phyloP scores from a whole-genome alignment of 1,140 invertebrate species.

The Leucophenga varia region DNA sequence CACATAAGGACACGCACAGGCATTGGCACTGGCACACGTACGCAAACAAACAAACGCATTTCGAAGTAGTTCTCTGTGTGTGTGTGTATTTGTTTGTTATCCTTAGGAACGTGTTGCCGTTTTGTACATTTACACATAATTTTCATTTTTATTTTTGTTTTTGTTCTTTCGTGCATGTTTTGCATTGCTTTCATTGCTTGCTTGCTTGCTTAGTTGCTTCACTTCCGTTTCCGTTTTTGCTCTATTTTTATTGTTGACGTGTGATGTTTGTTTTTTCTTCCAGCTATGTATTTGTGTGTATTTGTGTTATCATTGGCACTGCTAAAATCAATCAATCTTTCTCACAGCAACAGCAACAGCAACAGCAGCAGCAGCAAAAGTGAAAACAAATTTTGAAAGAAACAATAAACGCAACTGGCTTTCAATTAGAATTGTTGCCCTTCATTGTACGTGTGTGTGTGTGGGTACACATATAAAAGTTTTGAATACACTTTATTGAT shows the following conservation, averaged over 20 bases:
- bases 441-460: too few species aligned
- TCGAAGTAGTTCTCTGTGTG: conserved; percentile 14
- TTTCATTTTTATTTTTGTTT: too few species aligned
- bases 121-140: conserved; percentile 4
- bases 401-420: too few species aligned
- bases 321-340: conserved; percentile 51
- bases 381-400: too few species aligned
- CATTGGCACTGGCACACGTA: too few species aligned
- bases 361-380: conserved; percentile 17
- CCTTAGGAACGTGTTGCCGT: too few species aligned
- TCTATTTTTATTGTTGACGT: too few species aligned
- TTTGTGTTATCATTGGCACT: conserved; percentile 46
- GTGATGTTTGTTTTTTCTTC: conserved; percentile 34
- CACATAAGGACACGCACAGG: conserved; percentile 16
- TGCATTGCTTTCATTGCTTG: too few species aligned
- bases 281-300: conserved; percentile 43
- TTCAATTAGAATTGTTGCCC: too few species aligned
- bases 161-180: conserved; percentile 11
- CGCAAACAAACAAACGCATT: too few species aligned
- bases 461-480: too few species aligned
- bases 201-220: conserved; percentile 22
- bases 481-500: too few species aligned
- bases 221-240: conserved; percentile 5
- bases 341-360: conserved; percentile 28
- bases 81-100: conserved; percentile 7